phyloP scores from a whole-genome alignment of 2,888 invertebrate species.

The Plemyria rubiginata region DNA sequence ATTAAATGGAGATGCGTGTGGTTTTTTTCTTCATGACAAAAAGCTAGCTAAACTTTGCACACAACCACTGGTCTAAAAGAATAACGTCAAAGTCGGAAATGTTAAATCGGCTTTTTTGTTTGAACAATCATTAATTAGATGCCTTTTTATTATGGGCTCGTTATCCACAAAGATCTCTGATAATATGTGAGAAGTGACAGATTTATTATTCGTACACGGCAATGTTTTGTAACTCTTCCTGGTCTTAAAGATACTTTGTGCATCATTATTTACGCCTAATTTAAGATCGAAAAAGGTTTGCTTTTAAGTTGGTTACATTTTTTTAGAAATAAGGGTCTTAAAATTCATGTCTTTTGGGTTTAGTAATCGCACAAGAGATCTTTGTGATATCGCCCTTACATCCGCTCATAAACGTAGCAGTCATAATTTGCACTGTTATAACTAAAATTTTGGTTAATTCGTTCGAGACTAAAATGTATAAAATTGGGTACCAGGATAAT shows the following conservation, averaged over 20 bases:
- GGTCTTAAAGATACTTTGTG: slow-evolving; percentile 55
- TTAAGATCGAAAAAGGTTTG: slow-evolving; percentile 27
- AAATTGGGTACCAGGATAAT: not conserved
- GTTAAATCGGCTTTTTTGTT: slow-evolving; percentile 66
- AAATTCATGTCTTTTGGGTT: not conserved
- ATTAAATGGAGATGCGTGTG: slow-evolving; percentile 60
- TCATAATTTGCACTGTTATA: not conserved
- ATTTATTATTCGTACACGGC: slow-evolving; percentile 75
- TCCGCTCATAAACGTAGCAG: not conserved
- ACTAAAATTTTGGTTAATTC: too few relatives aligned
- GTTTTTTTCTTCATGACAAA: slow-evolving; percentile 62
- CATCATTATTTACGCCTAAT: slow-evolving; percentile 56
- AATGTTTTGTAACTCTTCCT: slow-evolving; percentile 70
- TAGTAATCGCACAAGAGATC: not conserved
- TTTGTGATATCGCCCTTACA: not conserved
- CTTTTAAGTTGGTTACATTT: not conserved
- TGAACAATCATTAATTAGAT: slow-evolving; percentile 79
- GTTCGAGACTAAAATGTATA: not conserved
- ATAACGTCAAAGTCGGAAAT: slow-evolving; percentile 69
- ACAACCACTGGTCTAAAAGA: slow-evolving; percentile 61
- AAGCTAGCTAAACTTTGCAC: slow-evolving; percentile 61
- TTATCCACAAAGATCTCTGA: slow-evolving; percentile 69
- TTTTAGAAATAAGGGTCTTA: not conserved
- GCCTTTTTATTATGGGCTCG: slow-evolving; percentile 73
- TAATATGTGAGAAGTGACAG: slow-evolving; percentile 71